Percentiles rank a stretch among this genome's conserved stretches.
Evolutionary conservation across 2,888 invertebrate species (phyloP).

Genomic region (Lasioglossum malachurum): DNA sequence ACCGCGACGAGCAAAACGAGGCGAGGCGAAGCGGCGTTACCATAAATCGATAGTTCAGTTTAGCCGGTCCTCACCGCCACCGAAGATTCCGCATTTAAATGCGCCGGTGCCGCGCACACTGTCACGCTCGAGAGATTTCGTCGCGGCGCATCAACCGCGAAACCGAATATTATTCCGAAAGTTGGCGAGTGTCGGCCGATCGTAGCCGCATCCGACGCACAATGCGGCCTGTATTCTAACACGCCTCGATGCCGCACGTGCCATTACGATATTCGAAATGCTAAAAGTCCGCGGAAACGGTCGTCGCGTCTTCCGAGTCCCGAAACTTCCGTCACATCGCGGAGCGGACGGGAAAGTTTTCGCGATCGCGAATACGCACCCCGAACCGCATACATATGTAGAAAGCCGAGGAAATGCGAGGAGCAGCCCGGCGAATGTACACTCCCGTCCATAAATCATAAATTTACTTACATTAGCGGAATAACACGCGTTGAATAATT

Average conservation of each 20-base stretch:
- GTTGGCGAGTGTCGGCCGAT: conserved; percentile 37
- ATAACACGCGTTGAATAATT: conserved; percentile 5
- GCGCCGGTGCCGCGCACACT: conserved; percentile 11
- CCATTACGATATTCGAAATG: conserved; percentile 52
- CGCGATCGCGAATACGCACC: conserved; percentile 41
- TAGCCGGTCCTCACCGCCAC: conserved; percentile 25
- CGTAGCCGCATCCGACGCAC: conserved; percentile 36
- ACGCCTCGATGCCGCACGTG: conserved; percentile 48
- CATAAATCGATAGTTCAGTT: conserved; percentile 57
- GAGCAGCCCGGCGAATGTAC: conserved; percentile 16
- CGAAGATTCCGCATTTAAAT: conserved; percentile 49
- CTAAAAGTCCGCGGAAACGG: conserved; percentile 38
- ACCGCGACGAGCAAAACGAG: not conserved
- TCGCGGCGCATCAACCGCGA: conserved; percentile 21
- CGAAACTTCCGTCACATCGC: conserved; percentile 33
- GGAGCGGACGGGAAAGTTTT: conserved; percentile 49
- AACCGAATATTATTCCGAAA: conserved; percentile 60
- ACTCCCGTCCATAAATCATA: conserved; percentile 2
- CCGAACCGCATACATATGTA: not conserved
- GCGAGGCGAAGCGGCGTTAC: conserved; percentile 37
- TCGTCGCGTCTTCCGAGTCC: conserved; percentile 8
- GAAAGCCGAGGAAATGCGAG: conserved; percentile 30
- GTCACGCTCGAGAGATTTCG: conserved; percentile 20
- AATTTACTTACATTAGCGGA: conserved; percentile 6
- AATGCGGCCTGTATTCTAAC: conserved; percentile 40